These are phyloP conservation scores for Neodiprion virginianus DNA, from an alignment of 1,140 invertebrate genomes.

Conservation along the genomic window DNA sequence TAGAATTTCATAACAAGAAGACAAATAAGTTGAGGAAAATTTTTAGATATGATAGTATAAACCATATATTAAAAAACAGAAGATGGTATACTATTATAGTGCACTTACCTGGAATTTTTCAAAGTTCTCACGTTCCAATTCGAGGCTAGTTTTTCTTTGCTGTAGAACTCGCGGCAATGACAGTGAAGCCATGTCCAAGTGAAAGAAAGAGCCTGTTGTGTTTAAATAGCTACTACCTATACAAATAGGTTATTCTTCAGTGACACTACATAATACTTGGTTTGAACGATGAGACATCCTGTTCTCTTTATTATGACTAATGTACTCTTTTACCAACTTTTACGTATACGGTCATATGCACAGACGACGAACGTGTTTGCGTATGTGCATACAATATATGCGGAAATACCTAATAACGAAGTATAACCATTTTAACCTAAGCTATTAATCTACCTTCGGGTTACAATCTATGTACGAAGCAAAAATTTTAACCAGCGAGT, in stretches of 20 bases:
- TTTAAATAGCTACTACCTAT: not conserved
- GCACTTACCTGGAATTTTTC: constrained; percentile 76
- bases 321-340: not conserved
- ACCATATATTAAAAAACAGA: no score
- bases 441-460: not conserved
- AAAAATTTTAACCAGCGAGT: no score
- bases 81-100: no score
- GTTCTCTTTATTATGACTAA: not conserved
- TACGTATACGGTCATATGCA: not conserved
- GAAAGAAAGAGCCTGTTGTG: not conserved
- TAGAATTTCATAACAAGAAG: no score
- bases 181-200: constrained; percentile 70
- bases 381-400: not conserved
- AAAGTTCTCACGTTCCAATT: constrained; percentile 77
- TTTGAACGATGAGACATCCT: not conserved
- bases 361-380: not conserved
- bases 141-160: constrained; percentile 74
- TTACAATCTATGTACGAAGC: no score
- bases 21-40: no score
- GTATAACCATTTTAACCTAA: not conserved
- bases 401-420: not conserved
- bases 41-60: no score
- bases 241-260: not conserved
- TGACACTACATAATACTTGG: not conserved
- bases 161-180: constrained; percentile 75